Conservation (phyloP, 2,113 vertebrate genomes). For the Coracopsis vasa region DNA sequence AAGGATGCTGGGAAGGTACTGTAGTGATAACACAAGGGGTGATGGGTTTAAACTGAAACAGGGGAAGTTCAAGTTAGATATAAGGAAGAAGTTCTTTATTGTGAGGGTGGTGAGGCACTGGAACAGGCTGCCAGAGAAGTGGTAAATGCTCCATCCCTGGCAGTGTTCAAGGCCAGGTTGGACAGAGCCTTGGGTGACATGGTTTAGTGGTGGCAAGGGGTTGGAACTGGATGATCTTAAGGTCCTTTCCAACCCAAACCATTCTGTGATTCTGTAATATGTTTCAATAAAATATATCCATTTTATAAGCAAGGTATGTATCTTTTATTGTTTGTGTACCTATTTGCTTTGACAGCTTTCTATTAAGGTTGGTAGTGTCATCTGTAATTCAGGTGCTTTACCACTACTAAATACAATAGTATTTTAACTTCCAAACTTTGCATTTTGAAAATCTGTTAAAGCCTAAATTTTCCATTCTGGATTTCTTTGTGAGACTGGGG, state of each 20-base stretch:
- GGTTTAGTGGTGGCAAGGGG: no score
- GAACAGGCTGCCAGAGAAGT: background rate
- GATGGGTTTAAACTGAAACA: background rate
- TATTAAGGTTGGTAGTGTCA: background rate
- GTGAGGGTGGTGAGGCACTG: background rate
- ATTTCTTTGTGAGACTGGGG: background rate
- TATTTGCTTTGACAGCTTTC: background rate
- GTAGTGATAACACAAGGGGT: background rate
- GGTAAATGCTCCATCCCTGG: background rate
- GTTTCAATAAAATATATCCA: background rate
- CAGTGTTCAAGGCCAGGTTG: background rate
- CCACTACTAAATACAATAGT: background rate
- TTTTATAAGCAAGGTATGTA: background rate
- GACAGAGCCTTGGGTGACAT: no score
- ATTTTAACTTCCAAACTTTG: background rate
- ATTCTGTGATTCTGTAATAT: background rate
- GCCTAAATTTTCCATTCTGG: background rate
- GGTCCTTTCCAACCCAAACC: no score
- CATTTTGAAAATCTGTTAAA: background rate
- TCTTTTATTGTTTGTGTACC: background rate
- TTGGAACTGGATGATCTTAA: background rate
- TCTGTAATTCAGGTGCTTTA: background rate
- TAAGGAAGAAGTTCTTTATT: background rate
- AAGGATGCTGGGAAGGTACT: background rate
- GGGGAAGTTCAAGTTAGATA: background rate